Conservation (phyloP, 2,888 invertebrate genomes). For the Silvanus unidentatus region DNA sequence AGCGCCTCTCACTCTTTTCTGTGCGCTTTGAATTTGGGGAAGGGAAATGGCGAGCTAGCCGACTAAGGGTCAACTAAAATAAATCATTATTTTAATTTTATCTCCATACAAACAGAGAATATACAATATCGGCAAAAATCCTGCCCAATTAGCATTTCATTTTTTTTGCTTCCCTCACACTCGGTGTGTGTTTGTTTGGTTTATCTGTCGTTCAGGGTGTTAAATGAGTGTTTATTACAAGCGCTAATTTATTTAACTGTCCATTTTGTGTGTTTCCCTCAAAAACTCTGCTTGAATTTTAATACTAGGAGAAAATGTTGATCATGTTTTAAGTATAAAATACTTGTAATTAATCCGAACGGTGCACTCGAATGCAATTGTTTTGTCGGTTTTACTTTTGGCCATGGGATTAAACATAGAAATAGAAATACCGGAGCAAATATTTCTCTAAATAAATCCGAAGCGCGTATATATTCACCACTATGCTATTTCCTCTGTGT, state of each 20-base stretch:
- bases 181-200: slow-evolving; percentile 8
- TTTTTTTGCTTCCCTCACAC: slow-evolving; percentile 12
- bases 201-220: not conserved
- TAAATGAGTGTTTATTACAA: no score
- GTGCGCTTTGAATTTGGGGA: slow-evolving; percentile 4
- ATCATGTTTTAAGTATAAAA: not conserved
- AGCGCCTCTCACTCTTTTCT: slow-evolving; percentile 24
- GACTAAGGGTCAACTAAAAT: slow-evolving; percentile 25
- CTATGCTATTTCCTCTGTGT: slow-evolving; percentile 25
- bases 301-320: no score
- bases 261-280: no score
- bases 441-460: slow-evolving; percentile 29
- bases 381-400: slow-evolving; percentile 1
- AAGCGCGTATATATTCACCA: slow-evolving; percentile 12
- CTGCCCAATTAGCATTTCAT: slow-evolving; percentile 29
- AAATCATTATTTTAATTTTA: slow-evolving; percentile 37
- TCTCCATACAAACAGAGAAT: slow-evolving; percentile 34
- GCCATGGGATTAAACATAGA: slow-evolving; percentile 12
- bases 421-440: slow-evolving; percentile 20
- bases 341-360: not conserved
- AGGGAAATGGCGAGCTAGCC: not conserved
- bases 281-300: no score
- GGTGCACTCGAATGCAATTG: not conserved
- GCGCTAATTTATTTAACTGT: no score
- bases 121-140: slow-evolving; percentile 28